Conservation (phyloP, 2,797 vertebrate species). For the Orientallactaga sibirica region DNA sequence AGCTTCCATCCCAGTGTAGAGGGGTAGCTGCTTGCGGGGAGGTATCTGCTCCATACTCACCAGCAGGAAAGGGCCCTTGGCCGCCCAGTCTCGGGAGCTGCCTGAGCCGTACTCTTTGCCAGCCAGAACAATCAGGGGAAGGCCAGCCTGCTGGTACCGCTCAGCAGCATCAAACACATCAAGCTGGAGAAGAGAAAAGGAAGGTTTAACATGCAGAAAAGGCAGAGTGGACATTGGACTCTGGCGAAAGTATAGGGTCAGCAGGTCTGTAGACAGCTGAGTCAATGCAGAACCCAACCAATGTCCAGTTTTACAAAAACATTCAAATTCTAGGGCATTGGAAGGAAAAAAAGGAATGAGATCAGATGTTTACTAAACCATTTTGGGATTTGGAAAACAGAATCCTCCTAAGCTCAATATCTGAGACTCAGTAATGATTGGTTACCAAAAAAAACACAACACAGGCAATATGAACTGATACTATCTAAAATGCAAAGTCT, state of each 20-base stretch:
- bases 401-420: neutral
- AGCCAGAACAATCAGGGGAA: slow-evolving; percentile 94
- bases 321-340: slow-evolving; percentile 23
- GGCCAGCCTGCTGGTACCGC: slow-evolving; percentile 91
- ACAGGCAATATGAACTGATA: neutral
- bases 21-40: neutral
- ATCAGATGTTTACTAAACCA: neutral
- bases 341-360: neutral
- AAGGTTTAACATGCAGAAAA: neutral
- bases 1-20: neutral
- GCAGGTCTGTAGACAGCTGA: neutral
- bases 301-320: slow-evolving; percentile 16
- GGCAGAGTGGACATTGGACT: neutral
- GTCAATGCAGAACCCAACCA: neutral
- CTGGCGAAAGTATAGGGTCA: neutral
- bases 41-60: slow-evolving; percentile 85
- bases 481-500: neutral
- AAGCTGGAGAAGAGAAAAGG: slow-evolving; percentile 88
- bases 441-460: neutral
- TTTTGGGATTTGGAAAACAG: slow-evolving; percentile 20
- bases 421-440: neutral
- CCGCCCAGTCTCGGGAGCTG: slow-evolving; percentile 99
- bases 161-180: slow-evolving; percentile 97
- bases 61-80: slow-evolving; percentile 97
- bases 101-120: slow-evolving; percentile 98